Percentiles rank a stretch among this genome's conserved stretches.
These are phyloP conservation scores for Opisthograptis luteolata DNA, from an alignment of 2,888 invertebrate species.

Conservation along the genomic window DNA sequence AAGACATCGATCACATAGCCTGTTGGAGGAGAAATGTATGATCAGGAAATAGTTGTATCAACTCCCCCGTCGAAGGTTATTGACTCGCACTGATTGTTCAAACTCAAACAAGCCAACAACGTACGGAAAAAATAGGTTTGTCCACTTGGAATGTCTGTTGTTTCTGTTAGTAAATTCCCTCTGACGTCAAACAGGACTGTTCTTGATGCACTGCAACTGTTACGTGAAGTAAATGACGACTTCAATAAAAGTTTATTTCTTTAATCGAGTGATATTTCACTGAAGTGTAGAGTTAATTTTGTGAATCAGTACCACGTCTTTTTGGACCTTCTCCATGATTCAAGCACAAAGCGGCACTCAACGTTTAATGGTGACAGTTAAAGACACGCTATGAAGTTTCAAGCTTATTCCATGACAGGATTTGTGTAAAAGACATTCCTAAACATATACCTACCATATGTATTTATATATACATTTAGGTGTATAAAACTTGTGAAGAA, in stretches of 20 bases:
- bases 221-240: no score
- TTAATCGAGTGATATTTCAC: background rate
- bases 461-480: no score
- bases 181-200: no score
- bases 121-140: no score
- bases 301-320: background rate
- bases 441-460: background rate
- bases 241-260: no score
- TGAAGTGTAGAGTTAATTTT: background rate
- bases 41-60: background rate
- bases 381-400: conserved; percentile 52
- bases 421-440: conserved; percentile 39
- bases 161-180: no score
- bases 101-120: no score
- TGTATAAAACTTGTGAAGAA: no score
- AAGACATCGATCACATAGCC: background rate
- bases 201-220: no score
- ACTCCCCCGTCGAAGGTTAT: no score
- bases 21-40: background rate
- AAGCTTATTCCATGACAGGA: conserved; percentile 42
- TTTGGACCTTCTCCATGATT: background rate
- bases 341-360: conserved; percentile 36
- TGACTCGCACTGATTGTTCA: no score
- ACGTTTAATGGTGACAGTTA: conserved; percentile 53
- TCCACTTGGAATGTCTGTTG: no score